phyloP scores from a whole-genome alignment of 1,140 invertebrate species.

The Tribolium madens region DNA sequence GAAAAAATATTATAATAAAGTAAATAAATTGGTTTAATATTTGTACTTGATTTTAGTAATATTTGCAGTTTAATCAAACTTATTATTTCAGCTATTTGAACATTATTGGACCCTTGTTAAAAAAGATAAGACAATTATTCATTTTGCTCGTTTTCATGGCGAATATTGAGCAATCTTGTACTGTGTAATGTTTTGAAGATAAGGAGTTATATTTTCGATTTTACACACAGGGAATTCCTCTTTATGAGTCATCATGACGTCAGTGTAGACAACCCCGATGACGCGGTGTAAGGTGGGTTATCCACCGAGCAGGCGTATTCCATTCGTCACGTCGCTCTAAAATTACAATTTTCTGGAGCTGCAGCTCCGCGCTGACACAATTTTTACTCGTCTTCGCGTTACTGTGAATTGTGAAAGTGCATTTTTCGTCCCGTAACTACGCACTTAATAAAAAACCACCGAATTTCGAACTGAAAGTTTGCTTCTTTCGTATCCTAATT shows the following conservation, averaged over 20 bases:
- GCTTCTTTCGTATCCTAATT: background rate
- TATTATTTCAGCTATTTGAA: no score
- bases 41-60: no score
- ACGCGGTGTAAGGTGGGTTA: conserved; percentile 10
- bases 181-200: no score
- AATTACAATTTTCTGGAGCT: conserved; percentile 25
- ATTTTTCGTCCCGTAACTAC: conserved; percentile 12
- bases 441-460: background rate
- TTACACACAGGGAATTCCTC: conserved; percentile 26
- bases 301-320: conserved; percentile 21
- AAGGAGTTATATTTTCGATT: background rate
- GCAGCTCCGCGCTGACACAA: conserved; percentile 14
- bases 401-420: conserved; percentile 29
- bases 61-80: no score
- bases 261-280: background rate
- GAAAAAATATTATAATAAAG: no score
- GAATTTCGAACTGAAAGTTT: background rate
- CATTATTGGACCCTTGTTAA: no score
- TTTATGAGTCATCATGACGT: conserved; percentile 21
- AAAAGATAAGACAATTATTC: no score
- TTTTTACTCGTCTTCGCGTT: conserved; percentile 1
- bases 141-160: no score
- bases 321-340: conserved; percentile 4
- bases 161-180: no score
- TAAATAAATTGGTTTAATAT: no score